Conservation (phyloP, 2,113 vertebrate species). For the Leptobrachium ailaonicum region DNA sequence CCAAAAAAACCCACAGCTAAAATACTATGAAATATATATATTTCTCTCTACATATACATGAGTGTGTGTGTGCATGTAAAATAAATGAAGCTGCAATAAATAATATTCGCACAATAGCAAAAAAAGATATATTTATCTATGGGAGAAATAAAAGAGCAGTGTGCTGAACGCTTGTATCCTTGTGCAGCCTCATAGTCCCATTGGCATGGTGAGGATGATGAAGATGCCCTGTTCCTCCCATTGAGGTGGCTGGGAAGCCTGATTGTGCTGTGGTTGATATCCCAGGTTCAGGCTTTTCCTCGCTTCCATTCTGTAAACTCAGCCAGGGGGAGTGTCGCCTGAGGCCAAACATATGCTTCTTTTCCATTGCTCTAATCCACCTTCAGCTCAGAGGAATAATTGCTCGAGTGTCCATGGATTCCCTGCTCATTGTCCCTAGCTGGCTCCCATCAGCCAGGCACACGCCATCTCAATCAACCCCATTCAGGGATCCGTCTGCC, state of each 20-base stretch:
- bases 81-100: too few species aligned
- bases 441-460: conserved; percentile 98
- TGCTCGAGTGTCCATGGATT: conserved; percentile 98
- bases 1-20: too few species aligned
- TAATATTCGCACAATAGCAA: too few species aligned
- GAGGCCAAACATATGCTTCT: conserved; percentile 99
- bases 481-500: conserved; percentile 83
- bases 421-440: conserved; percentile 96
- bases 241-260: conserved; percentile 51
- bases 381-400: conserved; percentile 99
- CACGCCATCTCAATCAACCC: conserved; percentile 98
- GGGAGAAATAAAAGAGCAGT: too few species aligned
- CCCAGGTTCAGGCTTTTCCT: conserved; percentile 80
- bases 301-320: conserved; percentile 90
- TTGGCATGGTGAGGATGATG: too few species aligned
- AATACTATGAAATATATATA: too few species aligned
- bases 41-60: too few species aligned
- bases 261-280: conserved; percentile 81
- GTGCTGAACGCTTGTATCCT: too few species aligned
- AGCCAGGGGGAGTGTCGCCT: conserved; percentile 98
- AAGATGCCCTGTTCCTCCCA: not conserved
- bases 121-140: too few species aligned
- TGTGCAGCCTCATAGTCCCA: too few species aligned
- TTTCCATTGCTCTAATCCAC: conserved; percentile 99
- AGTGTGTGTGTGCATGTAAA: too few species aligned